Evolutionary conservation across 2,888 invertebrate genomes (phyloP).

Genomic region (Bedellia somnulentella): DNA sequence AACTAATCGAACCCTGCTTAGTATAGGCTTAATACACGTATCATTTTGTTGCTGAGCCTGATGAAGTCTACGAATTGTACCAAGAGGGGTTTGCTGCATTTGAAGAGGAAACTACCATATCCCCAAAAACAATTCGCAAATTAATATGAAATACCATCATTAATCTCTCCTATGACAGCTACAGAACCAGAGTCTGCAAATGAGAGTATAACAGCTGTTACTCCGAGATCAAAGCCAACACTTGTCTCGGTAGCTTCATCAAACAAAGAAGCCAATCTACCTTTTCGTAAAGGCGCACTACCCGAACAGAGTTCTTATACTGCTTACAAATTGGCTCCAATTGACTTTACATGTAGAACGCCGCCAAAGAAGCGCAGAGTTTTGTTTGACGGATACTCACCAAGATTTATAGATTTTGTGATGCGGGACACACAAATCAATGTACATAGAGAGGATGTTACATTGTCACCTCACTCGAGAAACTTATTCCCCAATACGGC

Average conservation of each 20-base stretch:
- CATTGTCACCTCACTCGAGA: neutral
- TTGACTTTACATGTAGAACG: conserved; percentile 2
- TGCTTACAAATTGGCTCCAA: conserved; percentile 1
- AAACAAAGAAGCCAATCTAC: too few relatives aligned
- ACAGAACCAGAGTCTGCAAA: too few relatives aligned
- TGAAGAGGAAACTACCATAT: too few relatives aligned
- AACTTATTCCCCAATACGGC: too few relatives aligned
- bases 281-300: too few relatives aligned
- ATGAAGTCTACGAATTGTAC: conserved; percentile 10
- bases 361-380: conserved; percentile 6
- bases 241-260: too few relatives aligned
- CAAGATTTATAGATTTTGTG: neutral
- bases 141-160: too few relatives aligned
- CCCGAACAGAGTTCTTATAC: too few relatives aligned
- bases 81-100: conserved; percentile 3
- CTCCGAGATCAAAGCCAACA: too few relatives aligned
- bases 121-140: too few relatives aligned
- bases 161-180: too few relatives aligned
- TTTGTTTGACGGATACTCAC: conserved; percentile 2
- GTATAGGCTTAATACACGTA: conserved; percentile 13
- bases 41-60: conserved; percentile 9
- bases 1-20: conserved; percentile 11
- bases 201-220: too few relatives aligned
- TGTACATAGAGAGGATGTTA: neutral
- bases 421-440: neutral